These are phyloP conservation scores for Hipposideros armiger DNA, from an alignment of 2,113 vertebrate genomes.

Conservation along the genomic window DNA sequence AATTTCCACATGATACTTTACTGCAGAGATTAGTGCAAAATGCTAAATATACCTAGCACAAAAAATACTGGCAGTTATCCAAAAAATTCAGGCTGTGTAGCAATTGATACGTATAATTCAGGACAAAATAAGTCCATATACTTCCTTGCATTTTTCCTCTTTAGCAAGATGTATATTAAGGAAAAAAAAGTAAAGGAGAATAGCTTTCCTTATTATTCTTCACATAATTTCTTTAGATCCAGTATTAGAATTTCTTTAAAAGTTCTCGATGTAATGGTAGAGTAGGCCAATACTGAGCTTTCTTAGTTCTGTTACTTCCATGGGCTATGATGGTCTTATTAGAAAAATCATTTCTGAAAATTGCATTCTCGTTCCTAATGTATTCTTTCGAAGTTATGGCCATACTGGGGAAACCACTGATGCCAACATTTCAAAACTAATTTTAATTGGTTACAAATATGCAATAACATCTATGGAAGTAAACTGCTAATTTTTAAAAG, in stretches of 20 bases:
- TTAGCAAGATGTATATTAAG: slow-evolving; percentile 41
- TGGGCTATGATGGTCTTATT: neutral
- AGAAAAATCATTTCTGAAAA: slow-evolving; percentile 52
- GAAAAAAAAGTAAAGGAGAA: slow-evolving; percentile 5
- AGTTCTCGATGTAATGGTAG: neutral
- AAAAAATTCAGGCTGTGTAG: slow-evolving; percentile 29
- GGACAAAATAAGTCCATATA: slow-evolving; percentile 47
- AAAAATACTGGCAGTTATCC: slow-evolving; percentile 23
- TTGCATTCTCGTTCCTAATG: neutral
- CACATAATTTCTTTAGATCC: neutral
- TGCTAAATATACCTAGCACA: slow-evolving; percentile 35
- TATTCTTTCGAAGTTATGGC: slow-evolving; percentile 7
- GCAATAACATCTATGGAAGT: neutral
- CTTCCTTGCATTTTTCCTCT: slow-evolving; percentile 38
- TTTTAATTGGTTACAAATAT: slow-evolving; percentile 51
- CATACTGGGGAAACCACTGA: neutral
- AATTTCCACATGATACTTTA: slow-evolving; percentile 39
- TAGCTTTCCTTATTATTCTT: slow-evolving; percentile 27
- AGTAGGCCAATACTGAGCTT: neutral
- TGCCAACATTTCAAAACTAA: slow-evolving; percentile 57
- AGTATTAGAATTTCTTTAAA: slow-evolving; percentile 4
- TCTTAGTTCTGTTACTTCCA: slow-evolving; percentile 13
- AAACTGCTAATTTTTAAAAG: slow-evolving; percentile 32
- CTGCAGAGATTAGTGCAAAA: slow-evolving; percentile 24
- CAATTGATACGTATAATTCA: slow-evolving; percentile 69